Conservation (phyloP, 1,140 invertebrate species). For the Portunus trituberculatus region DNA sequence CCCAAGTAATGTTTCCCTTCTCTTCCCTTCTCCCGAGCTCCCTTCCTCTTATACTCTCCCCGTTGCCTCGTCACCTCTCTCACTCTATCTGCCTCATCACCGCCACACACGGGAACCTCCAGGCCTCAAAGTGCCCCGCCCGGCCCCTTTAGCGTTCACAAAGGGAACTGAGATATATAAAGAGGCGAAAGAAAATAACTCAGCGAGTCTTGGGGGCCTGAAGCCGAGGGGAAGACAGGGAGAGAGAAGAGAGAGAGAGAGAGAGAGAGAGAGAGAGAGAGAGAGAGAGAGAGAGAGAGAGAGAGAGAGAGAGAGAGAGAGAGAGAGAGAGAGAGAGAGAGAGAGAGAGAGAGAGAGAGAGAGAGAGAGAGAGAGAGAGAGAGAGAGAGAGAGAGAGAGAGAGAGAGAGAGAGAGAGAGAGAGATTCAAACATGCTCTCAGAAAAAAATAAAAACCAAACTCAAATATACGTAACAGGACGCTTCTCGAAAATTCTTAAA, state of each 20-base stretch:
- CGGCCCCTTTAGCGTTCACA: background rate
- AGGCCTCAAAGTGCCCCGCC: background rate
- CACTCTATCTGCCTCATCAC: background rate
- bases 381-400: too few relatives aligned
- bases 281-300: too few relatives aligned
- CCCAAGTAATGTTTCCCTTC: too few relatives aligned
- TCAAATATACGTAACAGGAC: too few relatives aligned
- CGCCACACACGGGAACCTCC: background rate
- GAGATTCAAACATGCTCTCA: too few relatives aligned
- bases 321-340: too few relatives aligned
- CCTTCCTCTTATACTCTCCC: background rate
- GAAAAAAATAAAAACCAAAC: too few relatives aligned
- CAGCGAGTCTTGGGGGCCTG: background rate
- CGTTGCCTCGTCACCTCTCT: background rate
- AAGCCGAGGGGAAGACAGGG: background rate
- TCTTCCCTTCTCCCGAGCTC: background rate
- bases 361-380: too few relatives aligned
- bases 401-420: too few relatives aligned
- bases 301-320: too few relatives aligned
- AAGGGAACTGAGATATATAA: background rate
- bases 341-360: too few relatives aligned
- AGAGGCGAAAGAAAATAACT: background rate
- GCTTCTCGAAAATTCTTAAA: too few relatives aligned
- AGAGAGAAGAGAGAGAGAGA: background rate
- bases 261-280: background rate